These are phyloP conservation scores for Automeris io DNA, from an alignment of 2,888 invertebrate genomes.

Conservation along the genomic window DNA sequence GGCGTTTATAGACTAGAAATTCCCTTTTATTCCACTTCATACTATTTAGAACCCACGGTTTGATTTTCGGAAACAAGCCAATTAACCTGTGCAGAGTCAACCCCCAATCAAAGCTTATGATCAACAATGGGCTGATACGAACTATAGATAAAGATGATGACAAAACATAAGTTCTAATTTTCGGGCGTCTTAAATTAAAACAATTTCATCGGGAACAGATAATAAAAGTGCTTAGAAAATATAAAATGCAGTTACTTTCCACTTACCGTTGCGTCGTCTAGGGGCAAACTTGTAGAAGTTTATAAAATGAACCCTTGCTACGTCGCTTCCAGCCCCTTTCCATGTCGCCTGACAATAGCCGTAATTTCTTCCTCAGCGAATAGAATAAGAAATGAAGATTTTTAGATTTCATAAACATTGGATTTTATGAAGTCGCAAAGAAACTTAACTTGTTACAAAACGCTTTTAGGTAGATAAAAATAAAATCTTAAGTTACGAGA, in stretches of 20 bases:
- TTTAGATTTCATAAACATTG: not conserved
- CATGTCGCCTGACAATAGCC: not conserved
- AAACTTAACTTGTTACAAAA: not conserved
- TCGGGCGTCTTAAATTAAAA: too few relatives aligned
- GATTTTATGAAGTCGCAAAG: not conserved
- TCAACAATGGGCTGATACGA: too few relatives aligned
- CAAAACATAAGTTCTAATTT: too few relatives aligned
- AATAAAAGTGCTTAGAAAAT: not conserved
- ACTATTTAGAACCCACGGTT: too few relatives aligned
- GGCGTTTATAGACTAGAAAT: too few relatives aligned
- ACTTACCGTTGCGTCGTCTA: not conserved
- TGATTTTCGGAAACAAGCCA: too few relatives aligned
- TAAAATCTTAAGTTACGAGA: too few relatives aligned
- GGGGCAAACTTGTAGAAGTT: not conserved
- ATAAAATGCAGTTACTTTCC: not conserved
- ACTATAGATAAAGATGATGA: too few relatives aligned
- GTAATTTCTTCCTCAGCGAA: not conserved
- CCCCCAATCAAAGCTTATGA: too few relatives aligned
- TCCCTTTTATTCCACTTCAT: too few relatives aligned
- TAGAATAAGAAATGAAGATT: conserved; percentile 1
- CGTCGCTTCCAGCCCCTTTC: not conserved
- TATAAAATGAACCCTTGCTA: conserved; percentile 1
- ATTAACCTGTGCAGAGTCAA: too few relatives aligned
- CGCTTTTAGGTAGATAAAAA: not conserved
- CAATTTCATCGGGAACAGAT: too few relatives aligned